phyloP scores from a whole-genome alignment of 2,797 vertebrate species.

The Crenichthys baileyi region DNA sequence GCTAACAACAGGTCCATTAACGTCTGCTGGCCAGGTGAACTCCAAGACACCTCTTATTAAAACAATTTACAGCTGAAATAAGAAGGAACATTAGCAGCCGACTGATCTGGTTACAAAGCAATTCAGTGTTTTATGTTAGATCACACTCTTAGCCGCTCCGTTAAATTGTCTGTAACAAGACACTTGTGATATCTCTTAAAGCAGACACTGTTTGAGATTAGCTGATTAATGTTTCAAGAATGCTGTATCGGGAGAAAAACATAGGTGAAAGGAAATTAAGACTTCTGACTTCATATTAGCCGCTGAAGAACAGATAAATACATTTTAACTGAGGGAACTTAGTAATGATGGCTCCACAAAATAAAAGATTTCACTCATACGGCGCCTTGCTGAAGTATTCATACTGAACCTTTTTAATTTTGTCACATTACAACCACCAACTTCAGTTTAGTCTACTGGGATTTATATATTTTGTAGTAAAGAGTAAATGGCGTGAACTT shows the following conservation, averaged over 20 bases:
- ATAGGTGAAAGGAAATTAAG: background rate
- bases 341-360: background rate
- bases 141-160: background rate
- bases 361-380: background rate
- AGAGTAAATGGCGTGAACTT: background rate
- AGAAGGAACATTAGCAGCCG: background rate
- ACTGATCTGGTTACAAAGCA: background rate
- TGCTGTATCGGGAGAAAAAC: background rate
- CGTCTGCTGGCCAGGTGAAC: conserved; percentile 47
- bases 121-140: background rate
- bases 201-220: background rate
- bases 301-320: background rate
- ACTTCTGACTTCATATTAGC: background rate
- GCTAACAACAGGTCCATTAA: conserved; percentile 46
- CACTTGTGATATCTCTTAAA: background rate
- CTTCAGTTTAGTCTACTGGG: too few species aligned
- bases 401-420: too few species aligned
- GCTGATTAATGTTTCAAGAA: background rate
- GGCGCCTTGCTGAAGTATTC: background rate
- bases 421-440: too few species aligned
- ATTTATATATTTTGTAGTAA: background rate
- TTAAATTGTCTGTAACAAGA: background rate
- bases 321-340: background rate
- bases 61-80: conserved; percentile 1
- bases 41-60: conserved; percentile 28